A percentile compares a stretch with the other conserved stretches of the same genome.
phyloP scores from a whole-genome alignment of 92 coral and sea anemone species.

The Umimayanthus kanabou region DNA sequence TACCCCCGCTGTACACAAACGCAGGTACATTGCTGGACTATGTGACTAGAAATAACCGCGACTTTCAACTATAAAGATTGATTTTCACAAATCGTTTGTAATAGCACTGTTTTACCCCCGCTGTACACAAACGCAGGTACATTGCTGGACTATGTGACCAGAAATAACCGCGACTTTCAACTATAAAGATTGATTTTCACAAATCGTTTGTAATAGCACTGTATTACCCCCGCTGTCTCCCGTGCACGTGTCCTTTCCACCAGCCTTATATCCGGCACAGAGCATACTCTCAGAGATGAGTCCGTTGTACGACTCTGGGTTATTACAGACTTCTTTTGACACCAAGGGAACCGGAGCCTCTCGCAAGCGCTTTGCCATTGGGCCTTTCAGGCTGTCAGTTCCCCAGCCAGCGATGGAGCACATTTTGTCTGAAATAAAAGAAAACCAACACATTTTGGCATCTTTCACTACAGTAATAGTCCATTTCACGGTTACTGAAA shows the following conservation, averaged over 20 bases:
- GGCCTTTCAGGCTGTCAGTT: constrained; percentile 70
- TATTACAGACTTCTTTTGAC: constrained; percentile 79
- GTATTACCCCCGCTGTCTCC: constrained; percentile 97
- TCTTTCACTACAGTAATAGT: background rate
- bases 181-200: no score
- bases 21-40: background rate
- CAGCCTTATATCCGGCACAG: constrained; percentile 91
- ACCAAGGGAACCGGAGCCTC: constrained; percentile 87
- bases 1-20: constrained; percentile 82
- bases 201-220: background rate
- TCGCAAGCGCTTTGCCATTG: constrained; percentile 68
- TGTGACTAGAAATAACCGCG: background rate
- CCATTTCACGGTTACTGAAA: no score
- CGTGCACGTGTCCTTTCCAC: constrained; percentile 94
- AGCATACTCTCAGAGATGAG: constrained; percentile 77
- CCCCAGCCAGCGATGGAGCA: constrained; percentile 99
- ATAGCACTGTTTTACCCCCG: constrained; percentile 67
- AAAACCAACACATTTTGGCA: background rate
- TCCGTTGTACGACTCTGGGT: constrained; percentile 80
- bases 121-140: constrained; percentile 42
- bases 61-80: no score
- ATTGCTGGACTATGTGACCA: no score
- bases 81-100: background rate
- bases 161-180: background rate
- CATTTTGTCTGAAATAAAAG: constrained; percentile 60